Evolutionary conservation across 2,888 invertebrate species (phyloP).

Genomic region (Micoletzkya japonica): DNA sequence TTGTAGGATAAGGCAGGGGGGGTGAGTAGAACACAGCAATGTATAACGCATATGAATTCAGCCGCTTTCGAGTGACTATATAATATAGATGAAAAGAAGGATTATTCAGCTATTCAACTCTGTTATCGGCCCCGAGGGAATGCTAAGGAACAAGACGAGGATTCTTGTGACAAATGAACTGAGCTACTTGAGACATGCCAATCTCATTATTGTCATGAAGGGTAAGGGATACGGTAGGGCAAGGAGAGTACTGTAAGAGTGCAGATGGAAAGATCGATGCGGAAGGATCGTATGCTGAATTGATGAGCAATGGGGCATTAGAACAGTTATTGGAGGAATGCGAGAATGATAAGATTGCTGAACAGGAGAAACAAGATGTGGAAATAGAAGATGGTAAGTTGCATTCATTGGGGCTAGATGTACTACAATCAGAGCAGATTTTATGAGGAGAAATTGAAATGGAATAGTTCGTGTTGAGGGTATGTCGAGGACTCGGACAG

Average conservation of each 20-base stretch:
- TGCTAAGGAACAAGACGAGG: slow-evolving; percentile 73
- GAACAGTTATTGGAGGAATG: slow-evolving; percentile 57
- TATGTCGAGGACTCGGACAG: slow-evolving; percentile 34
- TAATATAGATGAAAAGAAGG: not conserved
- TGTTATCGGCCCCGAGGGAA: slow-evolving; percentile 62
- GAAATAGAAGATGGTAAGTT: slow-evolving; percentile 39
- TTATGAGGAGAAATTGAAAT: not conserved
- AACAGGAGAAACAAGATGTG: slow-evolving; percentile 32
- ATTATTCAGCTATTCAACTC: slow-evolving; percentile 47
- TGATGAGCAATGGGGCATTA: slow-evolving; percentile 56
- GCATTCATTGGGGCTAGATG: not conserved
- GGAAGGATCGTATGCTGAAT: slow-evolving; percentile 56
- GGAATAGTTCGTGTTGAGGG: slow-evolving; percentile 1
- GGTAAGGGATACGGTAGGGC: slow-evolving; percentile 60
- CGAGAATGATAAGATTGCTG: slow-evolving; percentile 41
- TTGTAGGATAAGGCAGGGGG: not conserved
- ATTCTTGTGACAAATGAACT: slow-evolving; percentile 93
- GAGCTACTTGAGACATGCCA: slow-evolving; percentile 86
- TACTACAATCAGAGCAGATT: not conserved
- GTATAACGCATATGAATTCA: no score
- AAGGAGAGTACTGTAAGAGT: not conserved
- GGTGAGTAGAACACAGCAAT: no score
- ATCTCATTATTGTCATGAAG: slow-evolving; percentile 85
- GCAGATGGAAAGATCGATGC: slow-evolving; percentile 53
- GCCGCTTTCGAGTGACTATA: not conserved